Evolutionary conservation across 2,888 invertebrate genomes (phyloP), one percentile per base, ranked within the genome.

Genomic region (Drosophila kuntzei): DNA sequence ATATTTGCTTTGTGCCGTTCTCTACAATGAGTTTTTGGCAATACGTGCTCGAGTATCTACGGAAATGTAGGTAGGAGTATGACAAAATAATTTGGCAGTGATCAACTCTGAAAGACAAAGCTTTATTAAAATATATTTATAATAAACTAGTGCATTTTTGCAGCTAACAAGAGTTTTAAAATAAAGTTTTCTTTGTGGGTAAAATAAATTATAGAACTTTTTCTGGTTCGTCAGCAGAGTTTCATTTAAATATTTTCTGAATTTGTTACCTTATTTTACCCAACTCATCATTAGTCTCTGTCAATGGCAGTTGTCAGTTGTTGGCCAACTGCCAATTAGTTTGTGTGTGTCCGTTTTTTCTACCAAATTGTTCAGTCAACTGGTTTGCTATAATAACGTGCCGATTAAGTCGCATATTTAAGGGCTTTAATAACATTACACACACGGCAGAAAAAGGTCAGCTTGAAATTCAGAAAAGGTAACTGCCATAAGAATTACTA

Each of bases 261-360:
- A 29, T 29, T 18, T 18, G 18, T 16, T 16, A 29, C 16, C 47
- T 8, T 6, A 18, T 12, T 7, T 20, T 29, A 46, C 46, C 14
- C 22, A 43, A 14, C 67, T 60, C 49, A 51, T 70, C 55, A 57
- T 57, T 57, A 57, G 61, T 57, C 55, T 51, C 22, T 37, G 55
- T 54, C 61, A 49, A 22, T 36, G 47, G 44, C 50, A 62, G 47
- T 71, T 66, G 47, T 53, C 41, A 39, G 12, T 47, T 18, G 32
- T 36, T 39, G 27, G 20, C 12, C 54, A 43, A 32, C 49, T 16
- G 44, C 14, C 36, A 67, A 62, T 70, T 70, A 68, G 36, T 29
- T 55, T 44, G 20, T 7, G 20, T 7, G 22, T 32, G 12, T 41
- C 8, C 20, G 27, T 29, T 9, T 18, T 8, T 18, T 25, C 16